Conservation (phyloP, 2,113 vertebrate genomes). For the Uropsilus gracilis region DNA sequence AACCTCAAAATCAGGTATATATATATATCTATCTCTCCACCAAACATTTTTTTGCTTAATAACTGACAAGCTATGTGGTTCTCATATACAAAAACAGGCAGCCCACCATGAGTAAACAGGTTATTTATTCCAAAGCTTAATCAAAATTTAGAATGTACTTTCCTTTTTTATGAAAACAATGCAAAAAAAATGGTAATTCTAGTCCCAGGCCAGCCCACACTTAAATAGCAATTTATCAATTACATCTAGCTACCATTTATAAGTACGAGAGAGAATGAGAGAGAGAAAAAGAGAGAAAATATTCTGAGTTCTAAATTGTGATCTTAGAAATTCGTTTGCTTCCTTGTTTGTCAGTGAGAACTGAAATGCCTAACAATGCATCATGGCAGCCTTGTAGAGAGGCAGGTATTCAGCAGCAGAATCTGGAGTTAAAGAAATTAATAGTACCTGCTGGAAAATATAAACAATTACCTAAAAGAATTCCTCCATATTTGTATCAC, state of each 20-base stretch:
- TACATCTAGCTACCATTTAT: not conserved
- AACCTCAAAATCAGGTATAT: not conserved
- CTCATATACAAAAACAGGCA: constrained; percentile 5
- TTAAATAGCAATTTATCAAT: constrained; percentile 24
- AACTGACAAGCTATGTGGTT: not conserved
- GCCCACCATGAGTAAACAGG: not conserved
- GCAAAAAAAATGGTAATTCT: constrained; percentile 38
- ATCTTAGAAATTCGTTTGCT: not conserved
- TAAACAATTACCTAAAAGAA: not conserved
- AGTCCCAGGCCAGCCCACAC: not conserved
- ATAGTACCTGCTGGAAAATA: not conserved
- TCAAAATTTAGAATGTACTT: not conserved
- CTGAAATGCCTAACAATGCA: not conserved
- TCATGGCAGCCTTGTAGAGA: not conserved
- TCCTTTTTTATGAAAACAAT: constrained; percentile 35
- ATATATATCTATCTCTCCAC: not conserved
- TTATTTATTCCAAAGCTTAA: not conserved
- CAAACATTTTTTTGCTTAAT: constrained; percentile 8
- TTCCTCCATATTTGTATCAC: not conserved
- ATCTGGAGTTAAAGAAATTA: not conserved
- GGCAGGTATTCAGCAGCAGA: not conserved
- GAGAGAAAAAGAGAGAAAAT: not conserved
- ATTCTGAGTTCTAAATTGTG: not conserved
- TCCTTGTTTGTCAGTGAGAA: not conserved
- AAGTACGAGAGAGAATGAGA: not conserved